Evolutionary conservation across 2,113 vertebrate species (phyloP), one percentile per base, ranked within the genome.

Genomic region (Zosterops borbonicus): DNA sequence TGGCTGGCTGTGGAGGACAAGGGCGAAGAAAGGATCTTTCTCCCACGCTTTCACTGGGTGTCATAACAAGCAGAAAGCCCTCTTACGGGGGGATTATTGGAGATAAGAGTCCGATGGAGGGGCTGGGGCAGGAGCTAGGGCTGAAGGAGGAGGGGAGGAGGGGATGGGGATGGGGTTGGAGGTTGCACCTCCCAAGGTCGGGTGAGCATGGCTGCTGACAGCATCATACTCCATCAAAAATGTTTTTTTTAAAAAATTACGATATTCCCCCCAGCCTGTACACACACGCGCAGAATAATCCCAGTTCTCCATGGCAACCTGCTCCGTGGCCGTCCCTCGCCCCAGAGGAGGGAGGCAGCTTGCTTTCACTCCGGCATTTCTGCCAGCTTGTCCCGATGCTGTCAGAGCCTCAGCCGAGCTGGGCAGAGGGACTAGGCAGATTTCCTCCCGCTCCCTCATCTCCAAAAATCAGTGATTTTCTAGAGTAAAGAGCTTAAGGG

Each of bases 1-100:
- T 80, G 96, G 93, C 96, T 94, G 94, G 97, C 96, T 81, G 96
- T 33, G 91, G 95, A 96, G 95, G 96, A 97, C 96, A 95, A 95
- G 96, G 92, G 92, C 29, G 90, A 97, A 96, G 96, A 97, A 97
- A 94, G 79, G 97, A 94, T 91, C 92, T 95, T 90, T 96, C 97
- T 97, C 96, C 96, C 98, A 96, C 94, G 96, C 97, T 98, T 97
- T 98, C 97, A 95, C 96, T 52, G 75, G 97, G 98, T 98, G 98
- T 98, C 98, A 98, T 97, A 98, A 98, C 98, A 98, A 97, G 98
- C 97, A 97, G 97, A 97, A 97, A 98, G 95, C 94, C 96, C 97
- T 95, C 97, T 98, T 97, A 98, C 80, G 93, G 97, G 96, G 91
- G 96, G 96, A 97, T 97, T 96, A 96, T 89, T 75, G 94, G 94